Conservation (phyloP, 1,140 invertebrate genomes). For the Lethocerus indicus region DNA sequence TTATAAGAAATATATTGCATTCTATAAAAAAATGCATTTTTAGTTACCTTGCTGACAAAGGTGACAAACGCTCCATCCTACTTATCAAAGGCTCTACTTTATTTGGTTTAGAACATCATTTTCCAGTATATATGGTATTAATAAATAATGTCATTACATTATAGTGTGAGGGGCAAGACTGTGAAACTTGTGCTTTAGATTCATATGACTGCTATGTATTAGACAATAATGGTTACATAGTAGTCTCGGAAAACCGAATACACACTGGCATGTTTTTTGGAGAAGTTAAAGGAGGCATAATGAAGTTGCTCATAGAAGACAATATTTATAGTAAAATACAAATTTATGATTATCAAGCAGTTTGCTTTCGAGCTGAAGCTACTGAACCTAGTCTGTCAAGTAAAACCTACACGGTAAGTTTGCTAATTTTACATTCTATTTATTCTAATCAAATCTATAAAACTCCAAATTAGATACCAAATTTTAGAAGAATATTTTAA, state of each 20-base stretch:
- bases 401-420: constrained; percentile 40
- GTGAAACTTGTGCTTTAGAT: constrained; percentile 44
- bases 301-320: constrained; percentile 56
- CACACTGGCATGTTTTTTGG: constrained; percentile 79
- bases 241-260: constrained; percentile 50
- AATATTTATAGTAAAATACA: constrained; percentile 58
- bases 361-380: constrained; percentile 45
- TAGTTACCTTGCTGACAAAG: too few relatives aligned
- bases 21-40: too few relatives aligned
- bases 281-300: constrained; percentile 57
- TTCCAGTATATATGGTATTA: too few relatives aligned
- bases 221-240: constrained; percentile 78
- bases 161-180: constrained; percentile 10
- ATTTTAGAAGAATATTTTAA: background rate
- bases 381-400: constrained; percentile 31
- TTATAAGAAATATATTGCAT: too few relatives aligned
- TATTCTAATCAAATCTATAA: background rate
- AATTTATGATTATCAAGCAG: constrained; percentile 78
- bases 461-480: background rate
- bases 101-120: too few relatives aligned
- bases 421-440: background rate
- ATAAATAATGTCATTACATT: constrained; percentile 1
- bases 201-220: constrained; percentile 68
- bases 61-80: too few relatives aligned
- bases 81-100: too few relatives aligned